These are phyloP conservation scores for Hippocampus zosterae DNA, from an alignment of 2,113 vertebrate species.

Conservation along the genomic window DNA sequence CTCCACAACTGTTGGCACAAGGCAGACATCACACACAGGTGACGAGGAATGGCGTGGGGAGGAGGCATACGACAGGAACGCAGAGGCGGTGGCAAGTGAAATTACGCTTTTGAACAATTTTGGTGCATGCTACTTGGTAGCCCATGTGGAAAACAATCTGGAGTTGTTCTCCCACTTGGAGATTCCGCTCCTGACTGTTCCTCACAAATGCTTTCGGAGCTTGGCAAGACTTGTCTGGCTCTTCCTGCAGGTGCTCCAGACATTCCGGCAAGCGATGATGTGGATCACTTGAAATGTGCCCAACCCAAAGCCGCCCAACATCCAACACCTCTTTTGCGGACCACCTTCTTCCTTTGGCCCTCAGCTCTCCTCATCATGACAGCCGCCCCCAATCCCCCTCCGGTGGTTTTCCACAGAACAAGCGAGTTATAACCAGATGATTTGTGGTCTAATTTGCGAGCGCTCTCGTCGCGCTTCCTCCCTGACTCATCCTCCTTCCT, in stretches of 20 bases:
- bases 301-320: not conserved
- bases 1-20: slow-evolving; percentile 38
- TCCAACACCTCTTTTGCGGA: not conserved
- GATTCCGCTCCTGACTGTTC: too few relatives aligned
- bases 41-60: slow-evolving; percentile 26
- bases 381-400: not conserved
- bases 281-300: slow-evolving; percentile 38
- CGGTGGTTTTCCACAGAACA: slow-evolving; percentile 9
- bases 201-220: slow-evolving; percentile 55
- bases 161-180: too few relatives aligned
- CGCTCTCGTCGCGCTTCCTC: not conserved
- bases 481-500: not conserved
- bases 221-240: slow-evolving; percentile 63
- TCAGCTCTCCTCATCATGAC: slow-evolving; percentile 1
- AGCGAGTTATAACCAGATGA: slow-evolving; percentile 12
- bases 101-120: not conserved
- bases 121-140: not conserved
- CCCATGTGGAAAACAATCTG: too few relatives aligned
- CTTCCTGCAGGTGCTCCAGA: slow-evolving; percentile 65
- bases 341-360: slow-evolving; percentile 4
- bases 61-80: slow-evolving; percentile 9
- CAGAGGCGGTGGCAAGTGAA: not conserved
- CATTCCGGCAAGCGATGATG: slow-evolving; percentile 59
- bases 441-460: slow-evolving; percentile 21
- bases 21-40: slow-evolving; percentile 51